Conservation (phyloP, 1,140 invertebrate species). For the Asobara japonica region DNA sequence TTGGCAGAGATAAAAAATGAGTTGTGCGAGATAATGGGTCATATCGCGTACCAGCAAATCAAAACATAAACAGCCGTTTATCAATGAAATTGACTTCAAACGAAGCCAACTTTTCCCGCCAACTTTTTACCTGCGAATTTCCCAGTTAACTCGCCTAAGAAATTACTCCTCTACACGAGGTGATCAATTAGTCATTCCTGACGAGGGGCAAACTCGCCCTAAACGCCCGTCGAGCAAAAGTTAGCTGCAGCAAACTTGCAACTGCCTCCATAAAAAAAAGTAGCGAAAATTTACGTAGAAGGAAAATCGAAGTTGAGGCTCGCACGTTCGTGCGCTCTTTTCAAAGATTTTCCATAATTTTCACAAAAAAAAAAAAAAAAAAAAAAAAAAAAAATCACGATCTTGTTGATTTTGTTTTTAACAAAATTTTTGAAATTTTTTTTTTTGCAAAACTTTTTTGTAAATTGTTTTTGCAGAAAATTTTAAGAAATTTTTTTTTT, state of each 20-base stretch:
- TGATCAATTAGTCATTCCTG: slow-evolving; percentile 14
- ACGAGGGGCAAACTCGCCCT: not conserved
- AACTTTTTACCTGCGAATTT: not conserved
- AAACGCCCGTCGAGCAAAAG: slow-evolving; percentile 1
- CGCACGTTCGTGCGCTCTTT: no score
- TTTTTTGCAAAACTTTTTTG: no score
- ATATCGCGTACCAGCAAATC: no score
- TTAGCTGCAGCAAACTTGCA: not conserved
- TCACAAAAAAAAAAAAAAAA: no score
- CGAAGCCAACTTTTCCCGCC: not conserved
- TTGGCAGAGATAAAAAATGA: no score
- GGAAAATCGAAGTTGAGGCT: not conserved
- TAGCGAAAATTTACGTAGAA: not conserved
- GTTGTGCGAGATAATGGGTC: no score
- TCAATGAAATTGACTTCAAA: not conserved
- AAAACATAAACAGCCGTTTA: no score
- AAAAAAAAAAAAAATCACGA: no score
- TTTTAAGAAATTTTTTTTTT: not conserved
- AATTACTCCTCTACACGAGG: slow-evolving; percentile 5
- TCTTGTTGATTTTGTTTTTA: no score
- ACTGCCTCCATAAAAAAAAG: not conserved
- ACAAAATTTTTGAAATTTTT: no score
- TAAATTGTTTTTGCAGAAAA: no score
- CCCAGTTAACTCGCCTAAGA: not conserved
- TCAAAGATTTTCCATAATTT: no score